These are phyloP conservation scores for Perca flavescens DNA, from an alignment of 2,113 vertebrate genomes.

Conservation along the genomic window DNA sequence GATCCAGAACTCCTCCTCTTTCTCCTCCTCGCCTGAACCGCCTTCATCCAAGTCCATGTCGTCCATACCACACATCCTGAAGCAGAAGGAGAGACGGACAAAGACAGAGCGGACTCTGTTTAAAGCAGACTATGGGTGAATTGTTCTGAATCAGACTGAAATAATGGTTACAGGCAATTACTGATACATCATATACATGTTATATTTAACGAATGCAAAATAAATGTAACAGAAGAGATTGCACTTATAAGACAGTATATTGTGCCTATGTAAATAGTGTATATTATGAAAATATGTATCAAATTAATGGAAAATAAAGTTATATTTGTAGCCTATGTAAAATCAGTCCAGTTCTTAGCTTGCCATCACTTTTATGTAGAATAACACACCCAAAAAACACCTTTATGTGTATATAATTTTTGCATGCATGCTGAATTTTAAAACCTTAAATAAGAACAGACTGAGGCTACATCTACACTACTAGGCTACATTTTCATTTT, in stretches of 20 bases:
- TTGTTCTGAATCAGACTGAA: background rate
- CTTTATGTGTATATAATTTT: background rate
- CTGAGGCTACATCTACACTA: background rate
- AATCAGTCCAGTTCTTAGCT: background rate
- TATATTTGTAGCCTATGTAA: background rate
- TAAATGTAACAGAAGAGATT: background rate
- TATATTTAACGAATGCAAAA: background rate
- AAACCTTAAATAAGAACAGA: slow-evolving; percentile 3
- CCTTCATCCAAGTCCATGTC: slow-evolving; percentile 79
- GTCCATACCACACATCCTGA: slow-evolving; percentile 84
- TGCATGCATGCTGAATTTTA: background rate
- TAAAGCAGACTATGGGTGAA: background rate
- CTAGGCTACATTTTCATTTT: no score
- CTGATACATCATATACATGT: background rate
- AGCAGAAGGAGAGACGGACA: background rate
- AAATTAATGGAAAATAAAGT: background rate
- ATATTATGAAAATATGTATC: background rate
- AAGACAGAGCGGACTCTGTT: no score
- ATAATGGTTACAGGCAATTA: background rate
- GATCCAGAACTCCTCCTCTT: slow-evolving; percentile 80
- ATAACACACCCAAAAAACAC: background rate
- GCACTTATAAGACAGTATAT: background rate
- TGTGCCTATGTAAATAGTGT: background rate
- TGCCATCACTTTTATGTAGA: background rate
- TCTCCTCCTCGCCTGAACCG: slow-evolving; percentile 77